phyloP scores from a whole-genome alignment of 2,797 vertebrate genomes.

The Podarcis siculus region DNA sequence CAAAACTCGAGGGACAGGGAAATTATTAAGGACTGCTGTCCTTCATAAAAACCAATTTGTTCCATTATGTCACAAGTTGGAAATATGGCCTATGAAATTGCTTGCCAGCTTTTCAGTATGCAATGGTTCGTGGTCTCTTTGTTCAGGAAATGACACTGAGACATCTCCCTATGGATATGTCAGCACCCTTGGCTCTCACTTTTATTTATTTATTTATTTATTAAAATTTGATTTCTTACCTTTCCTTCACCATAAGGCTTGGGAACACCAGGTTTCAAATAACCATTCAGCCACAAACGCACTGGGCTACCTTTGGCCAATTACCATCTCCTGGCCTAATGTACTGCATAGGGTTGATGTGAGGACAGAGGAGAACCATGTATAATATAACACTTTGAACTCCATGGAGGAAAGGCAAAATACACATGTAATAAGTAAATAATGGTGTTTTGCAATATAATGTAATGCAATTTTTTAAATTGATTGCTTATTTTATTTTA shows the following conservation, averaged over 20 bases:
- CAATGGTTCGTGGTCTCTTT: neutral
- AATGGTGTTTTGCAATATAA: too few species aligned
- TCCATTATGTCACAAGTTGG: neutral
- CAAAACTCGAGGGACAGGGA: neutral
- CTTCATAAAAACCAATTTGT: neutral
- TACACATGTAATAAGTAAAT: too few species aligned
- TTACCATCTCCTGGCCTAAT: too few species aligned
- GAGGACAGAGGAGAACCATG: too few species aligned
- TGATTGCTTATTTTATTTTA: too few species aligned
- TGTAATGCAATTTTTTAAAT: too few species aligned
- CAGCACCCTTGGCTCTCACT: neutral
- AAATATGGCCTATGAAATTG: neutral
- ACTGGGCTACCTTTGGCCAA: too few species aligned
- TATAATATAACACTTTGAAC: too few species aligned
- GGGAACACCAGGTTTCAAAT: too few species aligned
- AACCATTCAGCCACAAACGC: too few species aligned
- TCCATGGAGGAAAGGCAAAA: too few species aligned
- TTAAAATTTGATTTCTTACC: neutral
- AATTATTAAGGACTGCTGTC: neutral
- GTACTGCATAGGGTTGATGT: too few species aligned
- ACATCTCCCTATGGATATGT: neutral
- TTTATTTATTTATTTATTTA: neutral
- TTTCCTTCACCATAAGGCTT: neutral
- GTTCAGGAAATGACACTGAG: neutral
- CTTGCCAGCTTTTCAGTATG: slow-evolving; percentile 2